Base-by-base conservation (phyloP, 2,113 vertebrate species). In the Cettia cetti region DNA sequence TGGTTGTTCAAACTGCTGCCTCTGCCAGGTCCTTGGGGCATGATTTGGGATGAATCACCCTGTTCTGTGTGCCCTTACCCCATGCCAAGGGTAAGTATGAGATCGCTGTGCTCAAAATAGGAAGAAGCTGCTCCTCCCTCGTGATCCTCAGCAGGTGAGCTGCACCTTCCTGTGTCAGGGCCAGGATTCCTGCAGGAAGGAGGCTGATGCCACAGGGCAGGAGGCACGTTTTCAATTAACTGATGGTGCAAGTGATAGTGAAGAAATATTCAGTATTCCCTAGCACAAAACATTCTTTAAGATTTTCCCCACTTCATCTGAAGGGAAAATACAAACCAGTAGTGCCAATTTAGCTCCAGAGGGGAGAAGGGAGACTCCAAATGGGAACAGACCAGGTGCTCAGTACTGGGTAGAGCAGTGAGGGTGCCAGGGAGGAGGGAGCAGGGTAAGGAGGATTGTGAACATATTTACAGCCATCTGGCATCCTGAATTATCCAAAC, bases 381-480 rank as follows among this genome's bases (percentile, higher is more conserved):
- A 66, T 1, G 6, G 64, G 76, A 93, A 37, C 64, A 89, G 92
- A 61, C 8, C 94, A 90, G 89, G 96, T 94, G 96, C 82, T 82
- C 49, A 49, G 75, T 53, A 35, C 61, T 1, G 71, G 70, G 70
- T 42, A 69, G 78, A 96, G 90, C 79, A 56, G n/a, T 1, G 56
- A 90, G 82, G 82, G 53, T 86, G 92, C 96, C 92, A 90, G 92
- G 42, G 33, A 83, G 89, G 81, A 86, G 72, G 77, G 80, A 92
- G 82, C 42, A 61, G 91, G 94, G 24, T 59, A 54, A 89, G 86
- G 49, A 89, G 96, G 95, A 89, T 70, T 89, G 86, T 89, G 94
- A 96, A 90, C 96, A 97, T 96, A 97, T 97, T 97, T 95, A 70
- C 68, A 66, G 72, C 95, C 96, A 97, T 97, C 95, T 97, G 96